Base-by-base conservation (phyloP, 2,113 vertebrate genomes). In the Aegypius monachus region DNA sequence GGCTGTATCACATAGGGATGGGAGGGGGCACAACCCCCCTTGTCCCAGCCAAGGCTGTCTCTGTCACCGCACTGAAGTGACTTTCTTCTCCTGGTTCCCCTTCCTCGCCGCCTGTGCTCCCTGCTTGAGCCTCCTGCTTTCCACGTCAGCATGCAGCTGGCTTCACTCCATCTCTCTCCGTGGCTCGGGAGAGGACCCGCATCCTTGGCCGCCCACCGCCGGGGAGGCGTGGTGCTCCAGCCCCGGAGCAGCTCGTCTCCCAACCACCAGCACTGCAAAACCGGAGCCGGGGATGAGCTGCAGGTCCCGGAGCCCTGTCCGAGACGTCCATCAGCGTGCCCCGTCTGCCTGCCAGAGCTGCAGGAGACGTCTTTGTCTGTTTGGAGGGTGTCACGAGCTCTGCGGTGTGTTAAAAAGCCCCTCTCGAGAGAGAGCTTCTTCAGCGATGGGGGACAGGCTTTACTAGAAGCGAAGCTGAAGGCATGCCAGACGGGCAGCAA, bases 171-270 rank as follows among this genome's bases (percentile, higher is more conserved):
- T 32, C 66, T 42, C 16, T 52, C 47, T 56, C 20, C 2, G 1
- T 67, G 52, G 61, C 7, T 78, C 29, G 1, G 59, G n/a, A 79
- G 36, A 58, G 8, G 52, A 45, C 26, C 10, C 18, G 13, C 27
- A 16, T 6, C n/a, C 26, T 42, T 25, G 14, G 3, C 4, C 21
- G 14, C 1, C 4, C 18, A 4, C 5, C 0, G 0, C 52, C 4
- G 8, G 19, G 22, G 9, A 36, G 7, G 10, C 11, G 1, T 14
- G 23, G 26, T 31, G n/a, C 52, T 75, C 52, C 42, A 52, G 38
- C 42, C 27, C 58, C 1, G 2, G 63, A 66, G 25, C 26, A 38
- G 52, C 42, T 71, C 16, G 6, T 38, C 14, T 50, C 40, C 81
- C 43, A 75, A 1, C 7, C 36, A 27, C 16, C 32, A 80, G 58